These are phyloP conservation scores for Centropyge bicolor DNA, from an alignment of 2,797 vertebrate genomes.

Conservation along the genomic window DNA sequence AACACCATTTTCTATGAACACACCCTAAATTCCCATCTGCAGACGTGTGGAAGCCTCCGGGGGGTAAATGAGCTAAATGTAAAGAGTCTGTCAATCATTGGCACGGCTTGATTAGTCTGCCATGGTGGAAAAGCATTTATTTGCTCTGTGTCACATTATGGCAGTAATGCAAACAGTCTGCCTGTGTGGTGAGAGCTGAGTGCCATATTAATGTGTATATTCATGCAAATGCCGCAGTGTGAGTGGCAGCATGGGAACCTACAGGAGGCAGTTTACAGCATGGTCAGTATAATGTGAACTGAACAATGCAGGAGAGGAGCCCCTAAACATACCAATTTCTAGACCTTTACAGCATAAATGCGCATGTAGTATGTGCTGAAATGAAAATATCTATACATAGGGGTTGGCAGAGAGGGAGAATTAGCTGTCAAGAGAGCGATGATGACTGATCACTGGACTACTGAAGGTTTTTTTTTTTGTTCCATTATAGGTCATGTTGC, in stretches of 20 bases:
- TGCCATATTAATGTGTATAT: constrained; percentile 19
- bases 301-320: constrained; percentile 24
- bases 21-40: not conserved
- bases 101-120: constrained; percentile 43
- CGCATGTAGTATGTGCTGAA: not conserved
- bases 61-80: constrained; percentile 30
- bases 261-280: constrained; percentile 6
- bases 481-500: constrained; percentile 9
- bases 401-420: not conserved
- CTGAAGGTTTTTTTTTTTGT: not conserved
- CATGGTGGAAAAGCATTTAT: constrained; percentile 31
- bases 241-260: constrained; percentile 15
- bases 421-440: constrained; percentile 25
- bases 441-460: constrained; percentile 27
- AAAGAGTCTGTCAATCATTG: constrained; percentile 45
- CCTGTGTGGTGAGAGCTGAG: constrained; percentile 12
- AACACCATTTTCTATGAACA: constrained; percentile 10
- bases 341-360: constrained; percentile 2
- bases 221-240: constrained; percentile 15
- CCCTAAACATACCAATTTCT: not conserved
- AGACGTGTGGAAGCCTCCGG: not conserved
- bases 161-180: constrained; percentile 39
- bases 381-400: not conserved
- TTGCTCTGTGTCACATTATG: constrained; percentile 26
- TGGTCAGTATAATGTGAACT: constrained; percentile 18